Conservation (phyloP, 2,797 vertebrate species). For the Danio choprae region DNA sequence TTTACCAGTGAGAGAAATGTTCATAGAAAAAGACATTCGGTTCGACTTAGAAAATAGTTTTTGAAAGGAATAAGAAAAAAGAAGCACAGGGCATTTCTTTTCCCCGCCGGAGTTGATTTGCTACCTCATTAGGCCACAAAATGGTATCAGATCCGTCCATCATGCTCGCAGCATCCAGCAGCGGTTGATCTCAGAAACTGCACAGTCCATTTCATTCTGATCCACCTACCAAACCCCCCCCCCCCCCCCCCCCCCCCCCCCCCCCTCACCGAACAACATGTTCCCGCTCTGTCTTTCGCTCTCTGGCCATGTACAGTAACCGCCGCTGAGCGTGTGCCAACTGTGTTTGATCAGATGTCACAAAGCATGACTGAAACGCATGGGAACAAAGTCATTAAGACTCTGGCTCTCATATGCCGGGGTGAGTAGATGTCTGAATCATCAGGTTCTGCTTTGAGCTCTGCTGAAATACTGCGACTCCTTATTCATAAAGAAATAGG, state of each 20-base stretch:
- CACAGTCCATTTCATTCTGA: constrained; percentile 59
- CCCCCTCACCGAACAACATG: constrained; percentile 52
- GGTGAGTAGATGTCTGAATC: constrained; percentile 68
- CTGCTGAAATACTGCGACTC: constrained; percentile 61
- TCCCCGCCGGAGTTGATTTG: constrained; percentile 50
- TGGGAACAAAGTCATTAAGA: constrained; percentile 57
- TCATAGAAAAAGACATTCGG: constrained; percentile 17
- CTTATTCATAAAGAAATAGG: constrained; percentile 79
- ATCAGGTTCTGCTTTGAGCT: constrained; percentile 69
- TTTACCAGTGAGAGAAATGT: constrained; percentile 39
- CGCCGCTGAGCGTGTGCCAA: constrained; percentile 54
- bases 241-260: constrained; percentile 30
- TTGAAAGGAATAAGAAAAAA: constrained; percentile 16
- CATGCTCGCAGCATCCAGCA: constrained; percentile 51
- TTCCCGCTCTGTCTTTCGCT: constrained; percentile 42
- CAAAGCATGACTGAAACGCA: constrained; percentile 48
- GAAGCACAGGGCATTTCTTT: background rate
- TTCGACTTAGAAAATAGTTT: constrained; percentile 13
- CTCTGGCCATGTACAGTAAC: constrained; percentile 52
- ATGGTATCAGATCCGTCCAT: constrained; percentile 55
- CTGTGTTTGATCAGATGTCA: constrained; percentile 61
- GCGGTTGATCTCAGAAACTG: constrained; percentile 46
- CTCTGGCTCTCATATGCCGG: constrained; percentile 57
- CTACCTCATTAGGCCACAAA: constrained; percentile 55
- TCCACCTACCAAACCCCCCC: background rate